phyloP scores from a whole-genome alignment of 1,140 invertebrate species.

The Drosophila watanabei region DNA sequence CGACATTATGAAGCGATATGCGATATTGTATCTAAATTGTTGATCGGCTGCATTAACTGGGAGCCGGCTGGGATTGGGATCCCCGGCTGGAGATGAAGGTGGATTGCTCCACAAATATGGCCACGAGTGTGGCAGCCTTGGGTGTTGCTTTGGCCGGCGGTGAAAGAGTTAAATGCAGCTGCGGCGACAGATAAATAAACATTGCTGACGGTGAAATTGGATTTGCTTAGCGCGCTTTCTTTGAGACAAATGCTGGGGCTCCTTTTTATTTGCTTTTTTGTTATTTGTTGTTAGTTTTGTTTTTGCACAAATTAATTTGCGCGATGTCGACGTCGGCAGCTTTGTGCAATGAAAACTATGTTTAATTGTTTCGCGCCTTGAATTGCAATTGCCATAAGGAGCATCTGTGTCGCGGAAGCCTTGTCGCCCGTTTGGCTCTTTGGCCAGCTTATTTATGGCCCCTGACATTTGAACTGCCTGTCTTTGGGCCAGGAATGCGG shows the following conservation, averaged over 20 bases:
- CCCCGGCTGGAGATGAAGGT: slow-evolving; percentile 24
- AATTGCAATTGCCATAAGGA: slow-evolving; percentile 61
- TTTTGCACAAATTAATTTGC: slow-evolving; percentile 76
- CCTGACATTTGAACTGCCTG: slow-evolving; percentile 69
- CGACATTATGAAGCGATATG: slow-evolving; percentile 83
- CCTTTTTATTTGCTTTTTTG: neutral
- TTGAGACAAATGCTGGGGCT: slow-evolving; percentile 53
- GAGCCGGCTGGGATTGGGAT: slow-evolving; percentile 2
- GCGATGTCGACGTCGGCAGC: slow-evolving; percentile 73
- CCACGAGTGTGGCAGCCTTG: slow-evolving; percentile 49
- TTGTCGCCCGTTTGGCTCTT: slow-evolving; percentile 13
- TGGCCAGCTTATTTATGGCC: slow-evolving; percentile 71
- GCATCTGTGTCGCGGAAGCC: slow-evolving; percentile 41
- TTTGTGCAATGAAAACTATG: slow-evolving; percentile 85
- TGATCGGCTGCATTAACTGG: slow-evolving; percentile 75
- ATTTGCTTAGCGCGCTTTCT: slow-evolving; percentile 81
- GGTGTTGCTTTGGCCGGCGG: slow-evolving; percentile 57
- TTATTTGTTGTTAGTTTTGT: slow-evolving; percentile 24
- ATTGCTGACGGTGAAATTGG: slow-evolving; percentile 76
- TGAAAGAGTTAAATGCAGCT: slow-evolving; percentile 73
- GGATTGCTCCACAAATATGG: slow-evolving; percentile 78
- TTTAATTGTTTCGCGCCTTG: slow-evolving; percentile 83
- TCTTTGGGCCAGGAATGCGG: slow-evolving; percentile 61
- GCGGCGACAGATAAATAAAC: slow-evolving; percentile 70
- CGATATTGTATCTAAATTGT: slow-evolving; percentile 85